phyloP scores from a whole-genome alignment of 2,888 invertebrate species.

The Bugula neritina region DNA sequence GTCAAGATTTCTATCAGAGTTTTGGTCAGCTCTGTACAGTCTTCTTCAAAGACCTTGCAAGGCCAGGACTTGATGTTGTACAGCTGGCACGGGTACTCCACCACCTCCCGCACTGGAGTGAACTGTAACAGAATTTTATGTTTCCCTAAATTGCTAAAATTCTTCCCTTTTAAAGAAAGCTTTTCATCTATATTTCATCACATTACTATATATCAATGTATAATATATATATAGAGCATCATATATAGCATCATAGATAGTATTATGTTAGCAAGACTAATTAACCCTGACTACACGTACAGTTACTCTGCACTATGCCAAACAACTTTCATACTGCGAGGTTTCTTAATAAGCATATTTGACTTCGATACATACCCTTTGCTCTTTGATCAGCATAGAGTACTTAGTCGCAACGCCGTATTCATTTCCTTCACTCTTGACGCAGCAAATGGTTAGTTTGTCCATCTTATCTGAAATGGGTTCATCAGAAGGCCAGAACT shows the following conservation, averaged over 20 bases:
- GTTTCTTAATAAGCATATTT: no score
- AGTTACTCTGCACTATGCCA: no score
- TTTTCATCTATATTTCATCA: no score
- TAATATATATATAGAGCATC: no score
- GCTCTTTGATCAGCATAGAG: neutral
- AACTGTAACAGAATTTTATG: neutral
- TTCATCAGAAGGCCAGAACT: neutral
- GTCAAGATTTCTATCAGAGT: neutral
- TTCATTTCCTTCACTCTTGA: neutral
- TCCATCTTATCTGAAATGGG: neutral
- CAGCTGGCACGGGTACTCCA: neutral
- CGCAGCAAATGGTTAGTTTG: neutral
- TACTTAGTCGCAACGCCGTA: neutral
- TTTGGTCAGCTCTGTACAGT: neutral
- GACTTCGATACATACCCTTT: neutral
- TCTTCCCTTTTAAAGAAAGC: no score
- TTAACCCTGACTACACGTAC: no score
- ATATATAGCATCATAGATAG: no score
- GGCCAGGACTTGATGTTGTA: neutral
- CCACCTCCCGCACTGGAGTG: neutral
- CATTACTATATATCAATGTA: no score
- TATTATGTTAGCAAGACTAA: no score
- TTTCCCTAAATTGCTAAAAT: no score
- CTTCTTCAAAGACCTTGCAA: neutral
- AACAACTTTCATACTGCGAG: no score